Evolutionary conservation across 2,888 invertebrate genomes (phyloP).

Genomic region (Metopia argyrocephala): DNA sequence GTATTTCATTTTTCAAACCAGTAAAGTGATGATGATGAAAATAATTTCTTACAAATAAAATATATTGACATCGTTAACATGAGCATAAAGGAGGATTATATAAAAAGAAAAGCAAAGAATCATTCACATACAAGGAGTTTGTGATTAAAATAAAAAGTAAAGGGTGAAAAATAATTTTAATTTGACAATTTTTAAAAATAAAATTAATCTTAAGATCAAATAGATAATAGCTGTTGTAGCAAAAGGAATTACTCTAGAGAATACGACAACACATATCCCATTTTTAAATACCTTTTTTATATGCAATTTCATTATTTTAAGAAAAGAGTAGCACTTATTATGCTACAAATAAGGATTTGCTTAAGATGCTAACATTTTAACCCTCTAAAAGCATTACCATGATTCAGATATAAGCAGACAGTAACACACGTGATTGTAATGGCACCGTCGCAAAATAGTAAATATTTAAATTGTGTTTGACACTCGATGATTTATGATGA

Average conservation of each 20-base stretch:
- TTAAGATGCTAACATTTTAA: background rate
- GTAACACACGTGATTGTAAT: conserved; percentile 52
- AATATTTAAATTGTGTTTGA: conserved; percentile 68
- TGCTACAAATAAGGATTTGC: background rate
- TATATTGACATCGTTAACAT: conserved; percentile 59
- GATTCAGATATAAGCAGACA: background rate
- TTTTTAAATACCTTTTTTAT: conserved; percentile 54
- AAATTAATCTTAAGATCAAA: conserved; percentile 53
- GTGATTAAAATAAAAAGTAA: background rate
- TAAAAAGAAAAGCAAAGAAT: conserved; percentile 1
- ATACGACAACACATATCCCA: conserved; percentile 8
- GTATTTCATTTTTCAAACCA: conserved; percentile 53
- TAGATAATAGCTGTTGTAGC: conserved; percentile 34
- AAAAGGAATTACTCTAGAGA: conserved; percentile 44
- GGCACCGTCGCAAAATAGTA: conserved; percentile 63
- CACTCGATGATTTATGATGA: conserved; percentile 68
- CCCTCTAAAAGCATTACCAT: background rate
- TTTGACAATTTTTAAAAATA: conserved; percentile 48
- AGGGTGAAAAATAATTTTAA: conserved; percentile 40
- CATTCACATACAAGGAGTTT: background rate
- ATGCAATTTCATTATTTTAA: conserved; percentile 28
- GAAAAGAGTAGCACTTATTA: background rate
- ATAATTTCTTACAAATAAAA: conserved; percentile 45
- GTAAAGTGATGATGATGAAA: background rate
- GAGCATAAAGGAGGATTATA: conserved; percentile 17